Base-by-base conservation (phyloP, 2,888 invertebrate species). In the Mythimna lalbum region DNA sequence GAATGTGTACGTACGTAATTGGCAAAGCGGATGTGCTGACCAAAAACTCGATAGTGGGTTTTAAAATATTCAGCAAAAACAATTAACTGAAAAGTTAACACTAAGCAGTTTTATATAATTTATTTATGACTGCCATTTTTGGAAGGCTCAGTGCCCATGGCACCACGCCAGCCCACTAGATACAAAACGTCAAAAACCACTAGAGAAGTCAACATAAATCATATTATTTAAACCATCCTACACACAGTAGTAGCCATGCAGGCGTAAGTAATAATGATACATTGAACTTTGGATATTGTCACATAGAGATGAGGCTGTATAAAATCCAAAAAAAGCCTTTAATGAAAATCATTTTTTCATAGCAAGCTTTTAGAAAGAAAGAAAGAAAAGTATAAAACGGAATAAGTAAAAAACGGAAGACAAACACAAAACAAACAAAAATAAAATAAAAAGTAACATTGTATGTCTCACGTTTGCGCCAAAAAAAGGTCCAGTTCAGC, bases 81-180 rank as follows among this genome's bases (percentile, higher is more conserved):
- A 52, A 69, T 73, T 57, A 76, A 59, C 21, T 23, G n/a, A 17
- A 59, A 69, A 52, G 23, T 52, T 69, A 1, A 31, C 47, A 76
- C 17, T 36, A 69, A 52, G 69, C 76, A 47, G 33, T 47, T 73
- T 76, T 33, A 12, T 69, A 19, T 19, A 47, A 57, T 57, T 68
- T 43, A 76, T 76, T 47, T 69, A 50, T 21, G 43, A 47, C 50
- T 36, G 9, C 50, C 14, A 50, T 57, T 57, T 68, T 76, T n/a
- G 21, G 27, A 57, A 17, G 56, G 33, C 57, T 72, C 27, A 4
- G 50, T 47, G 50, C 50, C 47, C 27, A 52, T 76, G 72, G 72
- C 76, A 19, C 21, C 9, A 43, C 36, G 76, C 76, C 76, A 73
- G 21, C 19, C 23, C 9, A 12, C 2, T 33, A 50, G 6, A 21